A percentile compares a stretch with the other conserved stretches of the same genome.
Evolutionary conservation across 2,113 vertebrate species (phyloP).

Genomic region (Pristiophorus japonicus): DNA sequence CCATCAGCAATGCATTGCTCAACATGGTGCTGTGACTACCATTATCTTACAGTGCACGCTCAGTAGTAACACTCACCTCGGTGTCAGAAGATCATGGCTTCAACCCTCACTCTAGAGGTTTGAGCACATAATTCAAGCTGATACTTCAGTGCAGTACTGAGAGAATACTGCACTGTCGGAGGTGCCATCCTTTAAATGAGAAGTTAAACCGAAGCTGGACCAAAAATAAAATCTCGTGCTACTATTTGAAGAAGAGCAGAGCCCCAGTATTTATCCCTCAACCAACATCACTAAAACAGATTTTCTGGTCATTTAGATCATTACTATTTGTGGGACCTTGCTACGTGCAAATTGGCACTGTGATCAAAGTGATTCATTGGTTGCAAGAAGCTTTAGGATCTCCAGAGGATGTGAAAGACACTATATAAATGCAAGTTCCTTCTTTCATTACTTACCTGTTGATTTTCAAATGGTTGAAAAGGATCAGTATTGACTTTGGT

Average conservation of each 20-base stretch:
- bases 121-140: not conserved
- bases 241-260: not conserved
- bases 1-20: not conserved
- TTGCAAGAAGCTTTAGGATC: not conserved
- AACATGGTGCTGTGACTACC: not conserved
- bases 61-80: too few relatives aligned
- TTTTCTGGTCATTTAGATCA: not conserved
- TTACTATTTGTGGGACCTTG: not conserved
- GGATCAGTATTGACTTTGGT: slow-evolving; percentile 75
- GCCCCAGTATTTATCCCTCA: not conserved
- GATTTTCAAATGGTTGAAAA: slow-evolving; percentile 62
- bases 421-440: not conserved
- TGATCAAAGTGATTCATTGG: not conserved
- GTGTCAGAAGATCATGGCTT: not conserved
- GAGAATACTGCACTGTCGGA: not conserved
- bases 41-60: not conserved
- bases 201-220: not conserved
- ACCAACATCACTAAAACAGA: not conserved
- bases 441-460: slow-evolving; percentile 62
- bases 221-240: not conserved
- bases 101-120: not conserved
- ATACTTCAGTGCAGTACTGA: not conserved
- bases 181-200: not conserved
- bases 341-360: not conserved
- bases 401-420: not conserved